phyloP scores from a whole-genome alignment of 1,140 invertebrate species.

The Drosophila obscura region DNA sequence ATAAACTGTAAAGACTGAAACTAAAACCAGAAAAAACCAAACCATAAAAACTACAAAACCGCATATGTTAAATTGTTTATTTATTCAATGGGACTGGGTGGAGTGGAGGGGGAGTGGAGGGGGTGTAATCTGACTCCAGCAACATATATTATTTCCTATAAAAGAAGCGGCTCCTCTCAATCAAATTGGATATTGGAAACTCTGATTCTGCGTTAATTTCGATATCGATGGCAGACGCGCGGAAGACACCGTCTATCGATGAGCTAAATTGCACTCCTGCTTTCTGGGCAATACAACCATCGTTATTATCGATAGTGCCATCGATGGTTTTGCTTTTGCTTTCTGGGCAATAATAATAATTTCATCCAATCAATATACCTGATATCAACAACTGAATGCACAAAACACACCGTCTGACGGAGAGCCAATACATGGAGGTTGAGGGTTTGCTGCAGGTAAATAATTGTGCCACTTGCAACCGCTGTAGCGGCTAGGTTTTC shows the following conservation, averaged over 20 bases:
- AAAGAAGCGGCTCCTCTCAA: too few species aligned
- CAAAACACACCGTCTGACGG: conserved; percentile 66
- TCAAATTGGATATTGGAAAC: too few species aligned
- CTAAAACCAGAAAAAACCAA: conserved; percentile 52
- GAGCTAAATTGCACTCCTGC: too few species aligned
- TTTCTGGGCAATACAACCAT: too few species aligned
- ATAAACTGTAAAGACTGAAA: conserved; percentile 23
- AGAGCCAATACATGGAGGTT: conserved; percentile 73
- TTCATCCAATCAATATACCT: conserved; percentile 29
- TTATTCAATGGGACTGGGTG: not conserved
- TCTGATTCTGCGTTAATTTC: too few species aligned
- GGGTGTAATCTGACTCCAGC: too few species aligned
- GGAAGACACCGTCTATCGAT: too few species aligned
- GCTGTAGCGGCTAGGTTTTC: not conserved
- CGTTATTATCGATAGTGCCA: too few species aligned
- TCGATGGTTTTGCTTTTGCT: too few species aligned
- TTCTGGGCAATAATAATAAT: conserved; percentile 29
- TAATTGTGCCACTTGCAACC: not conserved
- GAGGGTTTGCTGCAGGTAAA: conserved; percentile 70
- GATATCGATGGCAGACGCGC: too few species aligned
- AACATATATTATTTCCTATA: too few species aligned
- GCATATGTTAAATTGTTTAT: conserved; percentile 1
- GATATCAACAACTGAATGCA: conserved; percentile 69
- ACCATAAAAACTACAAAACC: conserved; percentile 8
- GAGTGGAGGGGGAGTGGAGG: too few species aligned